These are phyloP conservation scores for Melieria omissa DNA, from an alignment of 2,888 invertebrate species.

Conservation along the genomic window DNA sequence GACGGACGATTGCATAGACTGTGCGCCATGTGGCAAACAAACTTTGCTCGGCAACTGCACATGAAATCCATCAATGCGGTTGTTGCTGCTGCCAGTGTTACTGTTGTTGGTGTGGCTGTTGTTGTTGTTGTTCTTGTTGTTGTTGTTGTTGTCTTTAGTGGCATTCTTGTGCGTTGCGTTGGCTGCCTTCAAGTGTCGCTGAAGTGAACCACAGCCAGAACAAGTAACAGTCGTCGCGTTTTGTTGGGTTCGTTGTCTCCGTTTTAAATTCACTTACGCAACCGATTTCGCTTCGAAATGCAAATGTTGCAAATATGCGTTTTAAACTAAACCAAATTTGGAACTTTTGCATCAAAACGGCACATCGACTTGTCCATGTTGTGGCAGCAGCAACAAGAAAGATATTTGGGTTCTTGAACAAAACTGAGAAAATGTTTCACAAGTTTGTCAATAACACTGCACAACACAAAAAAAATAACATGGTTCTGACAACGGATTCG, in stretches of 20 bases:
- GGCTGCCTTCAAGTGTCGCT: not conserved
- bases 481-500: no score
- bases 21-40: slow-evolving; percentile 11
- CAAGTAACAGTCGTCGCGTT: not conserved
- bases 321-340: no score
- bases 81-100: slow-evolving; percentile 9
- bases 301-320: not conserved
- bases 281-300: slow-evolving; percentile 17
- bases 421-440: no score
- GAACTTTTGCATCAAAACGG: no score
- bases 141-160: not conserved
- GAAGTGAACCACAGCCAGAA: slow-evolving; percentile 12
- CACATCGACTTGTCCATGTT: no score
- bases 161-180: not conserved
- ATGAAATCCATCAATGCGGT: slow-evolving; percentile 32
- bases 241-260: not conserved
- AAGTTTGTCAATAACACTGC: no score
- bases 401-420: no score
- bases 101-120: slow-evolving; percentile 15
- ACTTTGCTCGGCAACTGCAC: slow-evolving; percentile 18
- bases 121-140: not conserved
- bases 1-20: not conserved
- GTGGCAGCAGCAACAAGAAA: no score
- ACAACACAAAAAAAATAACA: no score
- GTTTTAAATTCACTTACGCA: slow-evolving; percentile 13